phyloP scores from a whole-genome alignment of 2,113 vertebrate species.

The Malurus cyaneus region DNA sequence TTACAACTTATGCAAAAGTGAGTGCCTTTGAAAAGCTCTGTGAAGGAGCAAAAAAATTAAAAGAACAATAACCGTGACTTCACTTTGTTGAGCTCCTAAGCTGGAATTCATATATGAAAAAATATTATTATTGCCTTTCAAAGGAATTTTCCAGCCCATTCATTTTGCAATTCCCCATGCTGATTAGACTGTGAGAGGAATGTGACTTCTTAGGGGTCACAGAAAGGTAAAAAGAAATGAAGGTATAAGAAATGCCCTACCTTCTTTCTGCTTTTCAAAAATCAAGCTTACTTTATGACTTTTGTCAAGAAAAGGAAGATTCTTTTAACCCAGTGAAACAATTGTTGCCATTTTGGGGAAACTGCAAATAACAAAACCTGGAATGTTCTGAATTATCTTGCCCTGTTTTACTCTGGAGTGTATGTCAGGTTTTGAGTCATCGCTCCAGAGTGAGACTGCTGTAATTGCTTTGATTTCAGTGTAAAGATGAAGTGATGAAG shows the following conservation, averaged over 20 bases:
- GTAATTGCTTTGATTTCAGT: not conserved
- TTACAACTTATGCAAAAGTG: not conserved
- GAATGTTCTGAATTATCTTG: not conserved
- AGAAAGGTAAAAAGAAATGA: constrained; percentile 68
- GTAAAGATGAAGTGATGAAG: not conserved
- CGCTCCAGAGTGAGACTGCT: not conserved
- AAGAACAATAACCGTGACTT: constrained; percentile 31
- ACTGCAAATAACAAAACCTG: not conserved
- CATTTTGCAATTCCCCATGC: constrained; percentile 49
- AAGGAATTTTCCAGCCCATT: constrained; percentile 60
- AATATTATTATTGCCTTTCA: constrained; percentile 57
- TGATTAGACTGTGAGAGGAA: constrained; percentile 55
- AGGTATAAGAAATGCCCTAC: constrained; percentile 58
- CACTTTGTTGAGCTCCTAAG: constrained; percentile 44
- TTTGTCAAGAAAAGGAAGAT: constrained; percentile 53
- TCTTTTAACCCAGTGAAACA: constrained; percentile 21
- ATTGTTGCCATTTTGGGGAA: not conserved
- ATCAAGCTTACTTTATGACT: constrained; percentile 53
- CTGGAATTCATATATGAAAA: constrained; percentile 37
- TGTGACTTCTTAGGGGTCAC: constrained; percentile 41
- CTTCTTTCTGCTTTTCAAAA: constrained; percentile 66
- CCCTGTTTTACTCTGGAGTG: not conserved
- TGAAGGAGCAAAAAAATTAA: constrained; percentile 20
- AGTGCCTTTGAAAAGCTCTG: constrained; percentile 24
- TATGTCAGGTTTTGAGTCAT: not conserved